Evolutionary conservation across 1,140 invertebrate species (phyloP).

Genomic region (Propsilocerus akamusi): DNA sequence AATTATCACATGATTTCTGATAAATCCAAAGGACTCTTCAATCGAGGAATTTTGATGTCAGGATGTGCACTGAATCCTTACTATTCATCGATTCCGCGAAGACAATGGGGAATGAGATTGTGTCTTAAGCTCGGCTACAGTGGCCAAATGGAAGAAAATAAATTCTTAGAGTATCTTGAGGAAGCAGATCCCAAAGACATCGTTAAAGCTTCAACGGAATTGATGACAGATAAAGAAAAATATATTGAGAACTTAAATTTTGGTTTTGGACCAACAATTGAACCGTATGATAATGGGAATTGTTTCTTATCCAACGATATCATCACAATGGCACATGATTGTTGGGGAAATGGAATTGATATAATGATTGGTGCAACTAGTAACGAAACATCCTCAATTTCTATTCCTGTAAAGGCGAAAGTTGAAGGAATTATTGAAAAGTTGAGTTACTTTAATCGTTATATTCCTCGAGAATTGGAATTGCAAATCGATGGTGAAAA

Average conservation of each 20-base stretch:
- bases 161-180: conserved; percentile 22
- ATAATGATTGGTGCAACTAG: too few relatives aligned
- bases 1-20: conserved; percentile 25
- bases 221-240: not conserved
- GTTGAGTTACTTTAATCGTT: too few relatives aligned
- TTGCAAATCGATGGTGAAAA: not conserved
- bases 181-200: conserved; percentile 9
- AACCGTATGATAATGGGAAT: too few relatives aligned
- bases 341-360: too few relatives aligned
- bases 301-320: too few relatives aligned
- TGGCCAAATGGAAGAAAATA: conserved; percentile 13
- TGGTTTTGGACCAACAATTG: too few relatives aligned
- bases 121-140: conserved; percentile 12
- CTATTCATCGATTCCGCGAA: conserved; percentile 20
- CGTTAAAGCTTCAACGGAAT: not conserved
- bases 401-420: too few relatives aligned
- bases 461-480: not conserved
- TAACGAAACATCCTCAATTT: too few relatives aligned
- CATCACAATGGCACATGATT: too few relatives aligned
- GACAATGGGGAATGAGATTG: conserved; percentile 8
- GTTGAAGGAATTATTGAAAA: not conserved
- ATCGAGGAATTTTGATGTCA: conserved; percentile 37
- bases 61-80: conserved; percentile 24
- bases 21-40: conserved; percentile 28
- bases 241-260: too few relatives aligned